Evolutionary conservation across 2,888 invertebrate species (phyloP), one percentile per base, ranked within the genome.

Genomic region (Ypsolopha sequella): DNA sequence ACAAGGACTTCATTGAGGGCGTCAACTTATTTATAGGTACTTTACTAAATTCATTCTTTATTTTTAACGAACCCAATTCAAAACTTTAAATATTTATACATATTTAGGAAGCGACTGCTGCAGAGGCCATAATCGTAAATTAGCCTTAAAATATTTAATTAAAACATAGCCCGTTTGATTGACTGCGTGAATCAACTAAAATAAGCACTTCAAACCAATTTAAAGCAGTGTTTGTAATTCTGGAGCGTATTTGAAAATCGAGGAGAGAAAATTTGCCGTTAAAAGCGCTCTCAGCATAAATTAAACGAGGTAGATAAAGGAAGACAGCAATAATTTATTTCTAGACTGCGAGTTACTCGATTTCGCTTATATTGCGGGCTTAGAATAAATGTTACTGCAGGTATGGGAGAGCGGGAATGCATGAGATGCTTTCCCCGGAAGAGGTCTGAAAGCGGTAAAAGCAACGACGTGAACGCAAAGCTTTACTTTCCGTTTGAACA

Each of bases 1-100:
- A 92, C 71, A 92, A 92, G 76, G 92, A 92, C 72, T 88, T 92
- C 56, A 90, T 90, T 48, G 92, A 92, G 70, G 92, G 92, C 57
- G 90, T 90, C 67, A 92, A 92, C 80, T 87, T 92, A 62, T 88
- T 92, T 60, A 92, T 91, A 84, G 92, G 92, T 92, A 39, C 46
- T 46, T 33, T 11, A 33, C n/a, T 34, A 34, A 33, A 33, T 35
- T 46, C 45, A 46, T 46, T 46, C 46, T 46, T 11, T 11, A 24
- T 35, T 14, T 11, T 14, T 2, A 11, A 7, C 11, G 7, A 7
- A 7, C 6, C 6, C 2, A 6, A 6, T 38, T n/a, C n/a, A n/a
- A n/a, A 38, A 8, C 9, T 38, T 8, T 38, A 38, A n/a, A 38
- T n/a, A 43, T 13, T 14, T 43, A 43, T 38, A 38, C 1, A 38